Evolutionary conservation across 2,797 vertebrate species (phyloP), one percentile per base, ranked within the genome.

Genomic region (Sebastes oblongus): DNA sequence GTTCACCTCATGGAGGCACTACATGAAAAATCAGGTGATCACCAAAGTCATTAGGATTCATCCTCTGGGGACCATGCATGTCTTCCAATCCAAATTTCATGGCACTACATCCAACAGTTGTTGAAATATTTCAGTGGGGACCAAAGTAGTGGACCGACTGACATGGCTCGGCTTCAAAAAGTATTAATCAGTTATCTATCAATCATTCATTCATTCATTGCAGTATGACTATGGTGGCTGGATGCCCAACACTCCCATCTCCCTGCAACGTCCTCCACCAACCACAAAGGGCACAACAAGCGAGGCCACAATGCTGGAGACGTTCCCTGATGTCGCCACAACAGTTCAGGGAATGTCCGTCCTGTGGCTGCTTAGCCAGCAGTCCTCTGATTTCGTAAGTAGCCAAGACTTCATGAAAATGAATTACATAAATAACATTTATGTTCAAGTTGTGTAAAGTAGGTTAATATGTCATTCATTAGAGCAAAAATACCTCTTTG

Each of bases 161-260:
- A 16, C 14, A 16, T 42, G 2, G 14, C 14, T 16, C 16, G 13
- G 39, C 6, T 34, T 36, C 3, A 29, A 13, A 52, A 12, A 10
- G 3, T 14, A n/a, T 30, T 34, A 16, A 64, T 36, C 8, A 12
- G 34, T 18, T 10, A 14, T 59, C 3, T 56, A 36, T 32, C 14
- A 9, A 16, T 42, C 39, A 42, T 42, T 42, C 39, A 42, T 56
- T 52, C 8, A 16, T 88, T 42, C n/a, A 10, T 77, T 76, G 5
- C 71, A 94, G 90, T 93, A 6, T 71, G 91, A 93, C 78, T 90
- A 82, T 5, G 88, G 66, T 24, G 74, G 73, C 66, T 93, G 89
- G 89, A 92, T 93, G 89, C 91, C 90, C 73, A 94, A 94, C 89
- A 60, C 55, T 25, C 92, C 92, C 11, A 13, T 39, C 14, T 4